Evolutionary conservation across 2,113 vertebrate species (phyloP).

Genomic region (Rhinopomastus cyanomelas): DNA sequence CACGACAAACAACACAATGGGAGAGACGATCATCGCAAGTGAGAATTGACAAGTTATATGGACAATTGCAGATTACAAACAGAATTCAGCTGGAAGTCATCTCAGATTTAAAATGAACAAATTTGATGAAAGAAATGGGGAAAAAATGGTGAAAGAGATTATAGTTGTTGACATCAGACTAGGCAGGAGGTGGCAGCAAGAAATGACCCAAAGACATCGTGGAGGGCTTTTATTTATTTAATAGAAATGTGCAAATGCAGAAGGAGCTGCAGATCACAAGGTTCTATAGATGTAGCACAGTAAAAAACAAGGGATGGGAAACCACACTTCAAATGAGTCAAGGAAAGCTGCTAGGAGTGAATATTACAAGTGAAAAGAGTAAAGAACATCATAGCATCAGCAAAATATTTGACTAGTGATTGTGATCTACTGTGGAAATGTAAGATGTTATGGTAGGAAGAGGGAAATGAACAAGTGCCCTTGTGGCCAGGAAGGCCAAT

Average conservation of each 20-base stretch:
- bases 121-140: neutral
- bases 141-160: neutral
- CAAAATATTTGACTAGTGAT: neutral
- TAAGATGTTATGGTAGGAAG: neutral
- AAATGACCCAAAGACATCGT: neutral
- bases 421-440: neutral
- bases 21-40: neutral
- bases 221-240: neutral
- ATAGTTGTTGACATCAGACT: neutral
- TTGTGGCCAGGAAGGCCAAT: no score
- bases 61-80: neutral
- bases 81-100: neutral
- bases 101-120: neutral
- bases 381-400: neutral
- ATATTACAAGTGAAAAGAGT: neutral
- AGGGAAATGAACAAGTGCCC: neutral
- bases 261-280: neutral
- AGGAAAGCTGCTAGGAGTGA: neutral
- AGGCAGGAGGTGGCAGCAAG: neutral
- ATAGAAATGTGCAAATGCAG: neutral
- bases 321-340: neutral
- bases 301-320: neutral
- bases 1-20: neutral
- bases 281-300: neutral
- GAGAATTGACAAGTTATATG: neutral